A percentile compares a stretch with the other conserved stretches of the same genome.
phyloP scores from a whole-genome alignment of 2,888 invertebrate species.

The Drosophila peninsularis region DNA sequence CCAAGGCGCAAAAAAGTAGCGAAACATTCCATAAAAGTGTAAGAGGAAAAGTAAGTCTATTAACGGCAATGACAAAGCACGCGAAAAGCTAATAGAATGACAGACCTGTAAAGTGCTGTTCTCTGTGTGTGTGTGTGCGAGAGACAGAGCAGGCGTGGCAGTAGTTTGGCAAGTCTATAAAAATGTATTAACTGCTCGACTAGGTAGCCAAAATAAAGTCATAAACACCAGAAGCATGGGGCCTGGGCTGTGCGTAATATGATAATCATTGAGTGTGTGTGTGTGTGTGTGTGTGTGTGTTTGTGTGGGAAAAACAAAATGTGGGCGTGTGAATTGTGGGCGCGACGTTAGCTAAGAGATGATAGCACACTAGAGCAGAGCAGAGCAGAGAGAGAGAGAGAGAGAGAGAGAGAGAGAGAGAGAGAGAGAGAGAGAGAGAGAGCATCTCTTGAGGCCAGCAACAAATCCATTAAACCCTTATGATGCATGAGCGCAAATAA shows the following conservation, averaged over 20 bases:
- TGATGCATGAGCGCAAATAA: constrained; percentile 80
- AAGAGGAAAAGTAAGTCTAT: constrained; percentile 74
- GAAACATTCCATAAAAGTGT: constrained; percentile 27
- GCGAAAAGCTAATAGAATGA: constrained; percentile 81
- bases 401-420: background rate
- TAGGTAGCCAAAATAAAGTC: constrained; percentile 76
- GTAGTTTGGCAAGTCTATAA: constrained; percentile 77
- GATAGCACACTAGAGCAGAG: constrained; percentile 34
- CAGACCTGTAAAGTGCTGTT: constrained; percentile 56
- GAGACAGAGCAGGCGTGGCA: constrained; percentile 30
- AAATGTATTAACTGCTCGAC: constrained; percentile 72
- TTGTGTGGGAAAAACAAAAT: constrained; percentile 13
- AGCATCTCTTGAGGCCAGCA: constrained; percentile 37
- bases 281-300: constrained; percentile 54
- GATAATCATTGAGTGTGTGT: constrained; percentile 76
- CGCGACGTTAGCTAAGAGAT: constrained; percentile 44
- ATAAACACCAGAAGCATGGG: constrained; percentile 62
- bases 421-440: constrained; percentile 1
- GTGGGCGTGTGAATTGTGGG: constrained; percentile 66
- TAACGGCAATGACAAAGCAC: constrained; percentile 79
- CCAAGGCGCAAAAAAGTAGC: constrained; percentile 24
- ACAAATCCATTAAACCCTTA: constrained; percentile 80
- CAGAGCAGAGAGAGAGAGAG: constrained; percentile 1
- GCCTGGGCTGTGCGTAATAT: constrained; percentile 64
- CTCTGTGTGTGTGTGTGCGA: background rate